Base-by-base conservation (phyloP, 2,113 vertebrate species). In the Charadrius vociferus region DNA sequence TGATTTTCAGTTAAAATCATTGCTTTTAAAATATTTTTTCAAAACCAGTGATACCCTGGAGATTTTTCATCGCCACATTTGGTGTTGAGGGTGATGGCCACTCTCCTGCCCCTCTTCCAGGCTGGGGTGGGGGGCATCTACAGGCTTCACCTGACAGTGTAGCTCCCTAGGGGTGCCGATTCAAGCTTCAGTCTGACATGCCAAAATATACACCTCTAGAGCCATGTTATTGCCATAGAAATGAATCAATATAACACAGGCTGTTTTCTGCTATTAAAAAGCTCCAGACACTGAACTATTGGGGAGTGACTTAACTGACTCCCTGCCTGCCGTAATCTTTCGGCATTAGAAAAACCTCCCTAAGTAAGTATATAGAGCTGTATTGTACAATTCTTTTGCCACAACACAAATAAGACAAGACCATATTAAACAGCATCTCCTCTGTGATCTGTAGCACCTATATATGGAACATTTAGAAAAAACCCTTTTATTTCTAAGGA, bases 51-150 rank as follows among this genome's bases (percentile, higher is more conserved):
- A n/a, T 24, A 17, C n/a, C 17, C 19, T 63, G 37, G 32, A 14
- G 9, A 78, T n/a, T 32, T 58, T 63, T 63, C 21, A 37, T 23
- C 24, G 19, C 32, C 17, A 1, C 21, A 7, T 19, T 16, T 29
- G 6, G 5, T 43, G 14, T 1, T 36, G 12, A 55, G n/a, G 7
- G 11, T 12, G 20, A 21, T 55, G 37, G 14, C 7, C 13, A 1
- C 32, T 17, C 27, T 63, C 14, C 14, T 24, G 22, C 3, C 9
- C 6, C 26, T 61, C 37, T 47, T 45, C 14, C 29, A 68, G 27
- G 20, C 27, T 1, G 0, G 17, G 3, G 4, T 6, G 8, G 3
- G 29, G 8, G 14, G 22, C 52, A 39, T 10, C 37, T 43, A 5
- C 24, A 27, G 41, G 23, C 23, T 63, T 19, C 34, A 14, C 43